A percentile compares a stretch with the other conserved stretches of the same genome.
These are phyloP conservation scores for Caranx ignobilis DNA, from an alignment of 2,113 vertebrate species.

Conservation along the genomic window DNA sequence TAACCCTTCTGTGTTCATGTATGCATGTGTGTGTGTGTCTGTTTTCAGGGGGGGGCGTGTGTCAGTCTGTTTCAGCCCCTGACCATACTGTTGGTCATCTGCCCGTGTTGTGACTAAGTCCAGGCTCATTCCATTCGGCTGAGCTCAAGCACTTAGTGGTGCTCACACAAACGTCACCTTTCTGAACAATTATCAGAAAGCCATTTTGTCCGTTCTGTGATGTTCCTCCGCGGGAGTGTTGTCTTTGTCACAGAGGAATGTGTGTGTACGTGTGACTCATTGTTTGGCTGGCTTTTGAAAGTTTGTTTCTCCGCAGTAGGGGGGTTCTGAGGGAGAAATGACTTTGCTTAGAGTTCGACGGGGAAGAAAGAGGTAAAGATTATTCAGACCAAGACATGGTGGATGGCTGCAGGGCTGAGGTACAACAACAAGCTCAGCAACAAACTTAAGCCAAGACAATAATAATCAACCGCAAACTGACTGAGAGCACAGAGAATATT, in stretches of 20 bases:
- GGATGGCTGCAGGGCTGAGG: conserved; percentile 18
- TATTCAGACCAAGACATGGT: conserved; percentile 43
- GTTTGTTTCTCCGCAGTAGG: conserved; percentile 62
- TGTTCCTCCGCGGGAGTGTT: conserved; percentile 63
- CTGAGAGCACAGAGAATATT: conserved; percentile 61
- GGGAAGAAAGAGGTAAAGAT: conserved; percentile 66
- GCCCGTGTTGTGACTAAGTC: conserved; percentile 68
- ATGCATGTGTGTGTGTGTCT: conserved; percentile 3
- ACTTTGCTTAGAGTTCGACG: conserved; percentile 67
- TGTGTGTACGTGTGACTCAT: conserved; percentile 64
- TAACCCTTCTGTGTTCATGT: conserved; percentile 12
- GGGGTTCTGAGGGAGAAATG: conserved; percentile 54
- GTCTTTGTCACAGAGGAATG: conserved; percentile 55
- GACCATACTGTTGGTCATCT: conserved; percentile 72
- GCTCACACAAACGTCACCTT: conserved; percentile 72
- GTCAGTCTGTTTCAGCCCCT: conserved; percentile 50
- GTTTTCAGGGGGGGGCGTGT: conserved; percentile 15
- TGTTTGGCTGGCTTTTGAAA: conserved; percentile 76
- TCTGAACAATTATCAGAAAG: conserved; percentile 78
- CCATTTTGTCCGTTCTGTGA: conserved; percentile 68
- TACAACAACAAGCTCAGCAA: conserved; percentile 44
- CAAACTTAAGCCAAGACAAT: conserved; percentile 54
- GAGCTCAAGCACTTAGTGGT: conserved; percentile 56
- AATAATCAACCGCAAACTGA: conserved; percentile 63
- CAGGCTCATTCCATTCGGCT: conserved; percentile 53